These are phyloP conservation scores for Nemotelus pantherinus DNA, from an alignment of 2,888 invertebrate species.

Conservation along the genomic window DNA sequence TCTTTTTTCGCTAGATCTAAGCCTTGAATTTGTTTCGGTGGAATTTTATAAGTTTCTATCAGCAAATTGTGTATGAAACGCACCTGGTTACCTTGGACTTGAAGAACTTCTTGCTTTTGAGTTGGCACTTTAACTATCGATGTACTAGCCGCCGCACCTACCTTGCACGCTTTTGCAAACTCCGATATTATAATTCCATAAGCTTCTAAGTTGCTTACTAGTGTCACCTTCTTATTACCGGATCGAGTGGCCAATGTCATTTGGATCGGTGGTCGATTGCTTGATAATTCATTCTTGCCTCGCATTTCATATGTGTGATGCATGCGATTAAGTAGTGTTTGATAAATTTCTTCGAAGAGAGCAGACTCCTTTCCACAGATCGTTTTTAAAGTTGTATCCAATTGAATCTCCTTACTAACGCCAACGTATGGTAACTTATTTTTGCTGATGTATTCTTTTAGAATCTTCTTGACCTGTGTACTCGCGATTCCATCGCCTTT, in stretches of 20 bases:
- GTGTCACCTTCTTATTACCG: slow-evolving; percentile 91
- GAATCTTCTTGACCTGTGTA: slow-evolving; percentile 71
- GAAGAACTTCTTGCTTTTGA: slow-evolving; percentile 78
- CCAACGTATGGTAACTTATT: slow-evolving; percentile 69
- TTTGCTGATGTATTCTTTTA: slow-evolving; percentile 77
- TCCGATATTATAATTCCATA: slow-evolving; percentile 84
- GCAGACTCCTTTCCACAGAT: slow-evolving; percentile 60
- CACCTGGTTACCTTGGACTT: slow-evolving; percentile 93
- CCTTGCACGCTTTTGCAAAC: slow-evolving; percentile 84
- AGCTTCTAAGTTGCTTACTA: slow-evolving; percentile 87
- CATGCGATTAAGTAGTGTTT: slow-evolving; percentile 75
- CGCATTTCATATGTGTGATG: slow-evolving; percentile 64
- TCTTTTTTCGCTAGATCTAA: slow-evolving; percentile 63
- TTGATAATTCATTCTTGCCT: slow-evolving; percentile 66
- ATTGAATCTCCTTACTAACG: slow-evolving; percentile 57
- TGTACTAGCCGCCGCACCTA: slow-evolving; percentile 87
- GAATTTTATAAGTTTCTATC: slow-evolving; percentile 64
- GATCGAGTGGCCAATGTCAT: slow-evolving; percentile 81
- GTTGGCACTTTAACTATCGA: slow-evolving; percentile 79
- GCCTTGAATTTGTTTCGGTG: slow-evolving; percentile 62
- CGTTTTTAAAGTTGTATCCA: slow-evolving; percentile 59
- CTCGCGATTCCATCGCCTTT: slow-evolving; percentile 72
- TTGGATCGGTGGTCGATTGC: slow-evolving; percentile 79
- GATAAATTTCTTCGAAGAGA: slow-evolving; percentile 76
- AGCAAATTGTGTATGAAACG: slow-evolving; percentile 62